Evolutionary conservation across 2,888 invertebrate genomes (phyloP), one percentile per base, ranked within the genome.

Genomic region (Scaptomyza parva): DNA sequence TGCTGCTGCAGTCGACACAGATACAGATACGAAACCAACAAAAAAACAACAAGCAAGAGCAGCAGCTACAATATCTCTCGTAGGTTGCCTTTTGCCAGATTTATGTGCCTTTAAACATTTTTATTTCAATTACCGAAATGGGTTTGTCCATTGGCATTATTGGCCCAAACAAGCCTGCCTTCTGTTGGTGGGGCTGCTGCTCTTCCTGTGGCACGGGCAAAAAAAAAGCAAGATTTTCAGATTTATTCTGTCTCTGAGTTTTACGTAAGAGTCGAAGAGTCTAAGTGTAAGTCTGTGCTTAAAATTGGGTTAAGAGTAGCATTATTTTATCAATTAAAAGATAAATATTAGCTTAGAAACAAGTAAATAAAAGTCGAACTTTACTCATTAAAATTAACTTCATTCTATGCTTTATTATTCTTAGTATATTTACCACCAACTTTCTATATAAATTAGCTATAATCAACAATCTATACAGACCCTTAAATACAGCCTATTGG

Each of bases 51-150:
- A n/a, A n/a, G 43, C 24, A 26, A 20, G 12, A 39, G 35, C 45
- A 48, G 62, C 11, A 37, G 60, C 30, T 24, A 33, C 18, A 39
- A 26, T 53, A 45, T 51, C 62, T 51, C 62, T 44, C 28, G 33
- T 50, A 53, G 58, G 33, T 28, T 63, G 47, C 53, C 30, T 53
- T 55, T 37, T 17, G 6, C 20, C 22, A 17, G 53, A 76, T 76
- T 76, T 73, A 71, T 76, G 61, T 66, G 66, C 43, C 40, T 62
- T 43, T 11, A 65, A 65, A 43, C 57, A 72, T 61, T 76, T 66
- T 76, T 66, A 76, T 76, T 66, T 76, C 76, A 76, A 74, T 74
- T 74, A 76, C 73, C 51, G 9, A 66, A 71, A 62, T 74, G 73
- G 77, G 58, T 62, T 61, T 71, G 57, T 48, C 66, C 72, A 61